These are phyloP conservation scores for Sternarchorhynchus goeldii DNA, from an alignment of 2,797 vertebrate genomes.

Conservation along the genomic window DNA sequence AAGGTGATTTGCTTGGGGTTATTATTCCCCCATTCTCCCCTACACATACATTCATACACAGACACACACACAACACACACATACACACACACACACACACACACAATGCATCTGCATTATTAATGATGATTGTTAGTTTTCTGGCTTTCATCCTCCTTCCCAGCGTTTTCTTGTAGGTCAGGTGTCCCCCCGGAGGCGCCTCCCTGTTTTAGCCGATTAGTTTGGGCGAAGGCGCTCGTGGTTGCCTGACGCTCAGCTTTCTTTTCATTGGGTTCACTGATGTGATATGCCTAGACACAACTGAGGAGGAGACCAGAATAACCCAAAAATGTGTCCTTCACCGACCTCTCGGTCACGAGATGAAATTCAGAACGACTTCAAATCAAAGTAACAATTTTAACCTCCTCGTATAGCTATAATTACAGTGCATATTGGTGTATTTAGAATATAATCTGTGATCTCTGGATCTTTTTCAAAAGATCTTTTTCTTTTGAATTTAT, in stretches of 20 bases:
- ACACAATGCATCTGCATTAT: conserved; percentile 38
- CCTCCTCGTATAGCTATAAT: not conserved
- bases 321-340: not conserved
- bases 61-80: conserved; percentile 16
- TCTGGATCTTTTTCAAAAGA: too few species aligned
- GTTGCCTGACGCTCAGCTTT: not conserved
- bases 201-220: not conserved
- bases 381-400: not conserved
- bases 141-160: not conserved
- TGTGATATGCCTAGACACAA: conserved; percentile 29
- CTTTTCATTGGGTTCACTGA: conserved; percentile 4
- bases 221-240: not conserved
- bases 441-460: not conserved
- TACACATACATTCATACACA: not conserved
- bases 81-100: not conserved
- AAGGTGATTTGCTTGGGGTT: conserved; percentile 59
- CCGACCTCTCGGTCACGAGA: not conserved
- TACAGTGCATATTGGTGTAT: not conserved
- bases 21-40: conserved; percentile 30
- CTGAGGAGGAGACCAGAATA: conserved; percentile 7
- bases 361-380: not conserved
- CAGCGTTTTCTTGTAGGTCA: conserved; percentile 49
- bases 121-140: conserved; percentile 43
- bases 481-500: not conserved
- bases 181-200: not conserved